Conservation (phyloP, 2,797 vertebrate genomes). For the Otolemur crassicaudatus region DNA sequence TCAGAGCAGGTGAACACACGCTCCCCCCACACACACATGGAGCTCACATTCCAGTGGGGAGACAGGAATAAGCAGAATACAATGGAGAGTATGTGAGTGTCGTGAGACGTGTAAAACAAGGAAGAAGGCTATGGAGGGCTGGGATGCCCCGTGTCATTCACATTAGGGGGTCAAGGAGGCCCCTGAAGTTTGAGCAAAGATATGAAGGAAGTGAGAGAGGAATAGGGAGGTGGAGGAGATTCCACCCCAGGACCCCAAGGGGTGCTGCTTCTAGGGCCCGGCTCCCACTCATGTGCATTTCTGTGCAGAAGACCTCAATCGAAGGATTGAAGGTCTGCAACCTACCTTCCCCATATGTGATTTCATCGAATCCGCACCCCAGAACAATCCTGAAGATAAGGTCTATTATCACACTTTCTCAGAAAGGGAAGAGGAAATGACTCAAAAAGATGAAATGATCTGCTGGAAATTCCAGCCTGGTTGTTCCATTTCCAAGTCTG, state of each 20-base stretch:
- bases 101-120: background rate
- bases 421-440: slow-evolving; percentile 42
- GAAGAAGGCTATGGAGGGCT: fast-evolving
- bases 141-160: background rate
- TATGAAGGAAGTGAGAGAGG: background rate
- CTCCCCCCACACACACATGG: no score
- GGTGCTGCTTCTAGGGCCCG: fast-evolving
- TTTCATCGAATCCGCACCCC: slow-evolving; percentile 4
- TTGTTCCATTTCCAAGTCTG: background rate
- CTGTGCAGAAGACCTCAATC: background rate
- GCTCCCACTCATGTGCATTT: background rate
- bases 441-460: background rate
- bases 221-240: background rate
- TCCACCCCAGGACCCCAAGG: fast-evolving
- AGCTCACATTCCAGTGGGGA: background rate
- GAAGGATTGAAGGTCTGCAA: background rate
- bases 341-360: background rate
- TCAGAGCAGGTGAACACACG: background rate
- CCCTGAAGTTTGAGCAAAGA: background rate
- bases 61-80: background rate
- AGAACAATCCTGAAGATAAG: slow-evolving; percentile 8
- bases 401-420: slow-evolving; percentile 9
- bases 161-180: background rate
- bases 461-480: background rate
- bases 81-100: no score